Base-by-base conservation (phyloP, 2,888 invertebrate species). In the Hedya salicella region DNA sequence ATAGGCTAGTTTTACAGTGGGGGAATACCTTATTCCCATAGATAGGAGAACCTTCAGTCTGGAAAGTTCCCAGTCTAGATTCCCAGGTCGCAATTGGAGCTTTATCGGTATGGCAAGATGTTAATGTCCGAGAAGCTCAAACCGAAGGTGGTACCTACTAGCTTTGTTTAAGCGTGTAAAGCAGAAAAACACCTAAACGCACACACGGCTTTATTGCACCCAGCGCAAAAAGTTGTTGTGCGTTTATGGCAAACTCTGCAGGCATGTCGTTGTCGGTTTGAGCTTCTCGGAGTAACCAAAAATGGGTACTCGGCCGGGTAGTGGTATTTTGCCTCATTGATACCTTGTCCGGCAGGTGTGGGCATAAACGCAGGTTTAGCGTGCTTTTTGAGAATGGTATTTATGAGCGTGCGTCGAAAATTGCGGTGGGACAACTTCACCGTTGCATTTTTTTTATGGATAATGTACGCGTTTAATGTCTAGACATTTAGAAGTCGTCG, bases 71-170 rank as follows among this genome's bases (percentile, higher is more conserved):
- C n/a, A n/a, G n/a, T n/a, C 25, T 25, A 25, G 25, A 25, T 25
- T 25, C 25, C 25, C 25, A 25, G 25, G 25, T 25, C 25, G 25
- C 25, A 25, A 25, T 25, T 6, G 25, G 25, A 25, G 25, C 25
- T 25, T 25, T 25, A 40, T 40, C 40, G 40, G 40, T 40, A 40
- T 40, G 40, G 40, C n/a, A 40, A 40, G 40, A 40, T 40, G 40
- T 40, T 40, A n/a, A 40, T 40, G 40, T 40, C 13, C 40, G 40
- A 40, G 40, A 40, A 40, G 40, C 40, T 40, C 40, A 40, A 40
- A 40, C 40, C 40, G 40, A 40, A 40, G 40, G 40, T 40, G 40
- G 40, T 11, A 40, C 40, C 40, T 40, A 40, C 40, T 40, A 40
- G 40, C 14, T 40, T 8, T 40, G 40, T 40, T 40, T 40, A 40